Percentiles rank a stretch among this genome's conserved stretches.
Evolutionary conservation across 92 coral and sea anemone genomes (phyloP).

Genomic region (Phenganax stokvisi): DNA sequence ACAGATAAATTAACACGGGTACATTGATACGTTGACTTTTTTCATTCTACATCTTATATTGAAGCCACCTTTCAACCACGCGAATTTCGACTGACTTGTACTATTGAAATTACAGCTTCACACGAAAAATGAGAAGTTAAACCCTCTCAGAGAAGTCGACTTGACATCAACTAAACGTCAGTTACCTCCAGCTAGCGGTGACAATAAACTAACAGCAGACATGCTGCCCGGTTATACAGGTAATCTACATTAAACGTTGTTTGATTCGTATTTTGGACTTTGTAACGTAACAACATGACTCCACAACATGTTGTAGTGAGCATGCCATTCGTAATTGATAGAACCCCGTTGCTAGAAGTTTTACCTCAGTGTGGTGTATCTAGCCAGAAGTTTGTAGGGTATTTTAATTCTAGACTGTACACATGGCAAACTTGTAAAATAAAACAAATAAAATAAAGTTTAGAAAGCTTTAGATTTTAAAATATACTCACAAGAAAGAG

Average conservation of each 20-base stretch:
- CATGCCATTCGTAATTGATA: too few species aligned
- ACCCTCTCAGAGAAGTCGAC: constrained; percentile 54
- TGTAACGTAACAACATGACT: too few species aligned
- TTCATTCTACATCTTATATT: not conserved
- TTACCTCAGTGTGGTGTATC: too few species aligned
- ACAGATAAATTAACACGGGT: constrained; percentile 91
- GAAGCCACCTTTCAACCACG: not conserved
- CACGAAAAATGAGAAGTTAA: constrained; percentile 82
- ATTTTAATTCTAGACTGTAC: not conserved
- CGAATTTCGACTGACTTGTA: not conserved
- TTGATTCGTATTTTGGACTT: too few species aligned
- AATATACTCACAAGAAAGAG: too few species aligned
- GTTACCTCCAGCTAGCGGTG: constrained; percentile 81
- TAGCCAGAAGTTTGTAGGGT: not conserved
- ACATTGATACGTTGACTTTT: constrained; percentile 19
- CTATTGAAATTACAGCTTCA: constrained; percentile 59
- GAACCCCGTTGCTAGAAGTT: too few species aligned
- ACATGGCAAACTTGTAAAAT: too few species aligned
- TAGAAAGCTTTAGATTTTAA: too few species aligned
- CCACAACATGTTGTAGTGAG: too few species aligned
- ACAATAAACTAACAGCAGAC: constrained; percentile 78
- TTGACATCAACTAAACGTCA: constrained; percentile 50
- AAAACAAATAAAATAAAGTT: too few species aligned
- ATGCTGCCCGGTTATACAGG: constrained; percentile 92
- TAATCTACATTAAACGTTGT: constrained; percentile 23